Base-by-base conservation (phyloP, 1,140 invertebrate species). In the Probaryconus sp. region DNA sequence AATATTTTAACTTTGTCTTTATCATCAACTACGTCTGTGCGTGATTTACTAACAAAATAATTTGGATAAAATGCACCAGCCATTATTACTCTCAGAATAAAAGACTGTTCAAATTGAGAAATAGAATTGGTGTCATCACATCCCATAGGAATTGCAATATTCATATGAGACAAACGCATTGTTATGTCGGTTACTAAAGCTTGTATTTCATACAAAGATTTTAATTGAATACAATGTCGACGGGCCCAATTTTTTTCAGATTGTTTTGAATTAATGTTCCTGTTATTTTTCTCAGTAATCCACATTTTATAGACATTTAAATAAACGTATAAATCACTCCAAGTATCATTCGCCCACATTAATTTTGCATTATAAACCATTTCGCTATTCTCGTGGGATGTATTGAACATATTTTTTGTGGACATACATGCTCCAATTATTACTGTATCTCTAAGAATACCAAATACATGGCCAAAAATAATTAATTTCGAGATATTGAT, bases 361-460 rank as follows among this genome's bases (percentile, higher is more conserved):
- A 96, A 85, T 80, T 95, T 95, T n/a, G 91, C 92, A 81, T 91
- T 91, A 85, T 93, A 97, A 0, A 93, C 89, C 18, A 92, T 89
- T 5, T 95, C 80, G 47, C 89, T 86, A 69, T 92, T 89, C 65
- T 91, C 88, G 84, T 93, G 95, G 2, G 92, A 92, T 37, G 87
- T 89, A 33, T 90, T 90, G 84, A 96, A 97, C 31, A 97, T 88
- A 77, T 91, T 94, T 76, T 93, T 94, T 7, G 94, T 88, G 3
- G 92, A 92, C 84, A 97, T 89, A 2, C 94, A 92, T 73, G 94
- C 93, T 77, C 95, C 95, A 83, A 98, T 97, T 50, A 96, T 93
- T 35, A 97, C 90, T 21, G 91, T 89, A 71, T 97, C 95, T 16
- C 95, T 91, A 1, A 97, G 82, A 31, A 94, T 90, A 60, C 94